phyloP scores from a whole-genome alignment of 2,113 vertebrate species.

The Vulpes ferrilata region DNA sequence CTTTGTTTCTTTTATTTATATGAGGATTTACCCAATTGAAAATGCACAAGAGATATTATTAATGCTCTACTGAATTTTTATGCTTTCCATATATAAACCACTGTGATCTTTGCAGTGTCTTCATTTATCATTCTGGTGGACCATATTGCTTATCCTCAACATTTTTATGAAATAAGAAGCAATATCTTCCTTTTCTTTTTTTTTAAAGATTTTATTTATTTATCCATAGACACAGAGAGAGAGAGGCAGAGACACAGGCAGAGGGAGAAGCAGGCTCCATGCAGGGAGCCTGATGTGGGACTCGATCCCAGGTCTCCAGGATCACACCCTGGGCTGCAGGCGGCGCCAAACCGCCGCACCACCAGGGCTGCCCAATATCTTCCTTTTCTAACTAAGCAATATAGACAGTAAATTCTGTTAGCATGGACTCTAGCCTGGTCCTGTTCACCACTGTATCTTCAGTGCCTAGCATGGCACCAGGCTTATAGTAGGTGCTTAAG shows the following conservation, averaged over 20 bases:
- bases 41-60: not conserved
- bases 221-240: no score
- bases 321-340: no score
- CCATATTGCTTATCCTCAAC: not conserved
- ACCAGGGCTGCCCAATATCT: not conserved
- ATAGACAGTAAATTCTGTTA: not conserved
- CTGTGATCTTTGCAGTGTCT: not conserved
- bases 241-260: no score
- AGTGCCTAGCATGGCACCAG: accelerated
- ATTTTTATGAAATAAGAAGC: not conserved
- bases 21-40: not conserved
- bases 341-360: no score
- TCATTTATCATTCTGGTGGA: not conserved
- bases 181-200: not conserved
- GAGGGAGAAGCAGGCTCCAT: no score
- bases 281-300: no score
- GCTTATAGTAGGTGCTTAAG: not conserved
- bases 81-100: not conserved
- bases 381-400: not conserved
- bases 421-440: not conserved
- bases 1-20: not conserved
- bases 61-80: not conserved
- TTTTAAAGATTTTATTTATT: no score
- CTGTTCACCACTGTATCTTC: not conserved
- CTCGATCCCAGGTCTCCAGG: no score